Evolutionary conservation across 2,113 vertebrate genomes (phyloP).

Genomic region (Cinclus cinclus): DNA sequence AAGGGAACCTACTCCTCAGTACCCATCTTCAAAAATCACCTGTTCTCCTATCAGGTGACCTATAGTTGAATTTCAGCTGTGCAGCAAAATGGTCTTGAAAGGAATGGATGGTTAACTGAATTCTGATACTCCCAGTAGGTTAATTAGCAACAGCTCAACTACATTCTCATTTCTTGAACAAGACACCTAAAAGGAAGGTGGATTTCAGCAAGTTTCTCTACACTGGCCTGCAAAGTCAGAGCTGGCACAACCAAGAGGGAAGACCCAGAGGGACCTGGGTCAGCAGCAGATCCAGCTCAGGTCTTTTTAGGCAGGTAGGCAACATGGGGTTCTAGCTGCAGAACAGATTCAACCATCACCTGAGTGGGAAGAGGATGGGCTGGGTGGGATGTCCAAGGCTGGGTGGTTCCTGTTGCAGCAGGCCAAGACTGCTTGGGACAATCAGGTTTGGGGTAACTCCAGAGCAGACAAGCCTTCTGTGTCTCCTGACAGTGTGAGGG

Average conservation of each 20-base stretch:
- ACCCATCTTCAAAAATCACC: neutral
- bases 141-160: neutral
- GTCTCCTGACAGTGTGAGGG: neutral
- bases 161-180: neutral
- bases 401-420: neutral
- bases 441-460: neutral
- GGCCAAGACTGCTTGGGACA: neutral
- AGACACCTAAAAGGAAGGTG: neutral
- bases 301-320: neutral
- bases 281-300: neutral
- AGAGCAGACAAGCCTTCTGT: neutral
- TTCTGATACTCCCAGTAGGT: neutral
- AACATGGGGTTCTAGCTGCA: neutral
- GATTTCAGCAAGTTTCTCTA: neutral
- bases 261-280: neutral
- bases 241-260: neutral
- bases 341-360: neutral
- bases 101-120: neutral
- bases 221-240: neutral
- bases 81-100: neutral
- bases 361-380: neutral
- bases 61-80: neutral
- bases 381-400: accelerated
- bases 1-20: neutral
- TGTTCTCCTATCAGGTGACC: neutral